These are phyloP conservation scores for Pelodytes ibericus DNA, from an alignment of 2,797 vertebrate genomes.

Conservation along the genomic window DNA sequence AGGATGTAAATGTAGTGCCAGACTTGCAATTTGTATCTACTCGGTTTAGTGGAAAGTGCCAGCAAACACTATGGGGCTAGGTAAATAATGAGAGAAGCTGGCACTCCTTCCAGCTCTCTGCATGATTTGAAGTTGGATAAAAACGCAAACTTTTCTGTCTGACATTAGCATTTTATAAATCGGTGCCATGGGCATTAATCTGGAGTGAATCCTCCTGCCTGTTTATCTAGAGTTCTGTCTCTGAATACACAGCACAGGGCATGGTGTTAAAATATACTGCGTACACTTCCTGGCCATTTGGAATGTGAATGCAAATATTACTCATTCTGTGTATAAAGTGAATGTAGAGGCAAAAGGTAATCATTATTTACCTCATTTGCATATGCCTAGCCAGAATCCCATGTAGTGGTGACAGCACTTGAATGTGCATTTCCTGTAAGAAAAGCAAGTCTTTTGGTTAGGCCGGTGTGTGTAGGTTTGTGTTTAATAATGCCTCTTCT, in stretches of 20 bases:
- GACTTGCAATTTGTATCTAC: constrained; percentile 7
- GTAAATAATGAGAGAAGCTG: constrained; percentile 3
- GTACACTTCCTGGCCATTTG: neutral
- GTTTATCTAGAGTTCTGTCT: neutral
- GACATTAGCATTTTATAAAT: constrained; percentile 24
- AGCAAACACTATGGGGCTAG: neutral
- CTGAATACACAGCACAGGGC: neutral
- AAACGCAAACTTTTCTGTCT: constrained; percentile 7
- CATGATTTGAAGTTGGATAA: constrained; percentile 10
- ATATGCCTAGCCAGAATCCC: too few relatives aligned
- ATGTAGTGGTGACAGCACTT: too few relatives aligned
- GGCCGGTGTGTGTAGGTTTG: too few relatives aligned
- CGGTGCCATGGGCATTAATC: neutral
- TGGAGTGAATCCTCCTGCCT: neutral
- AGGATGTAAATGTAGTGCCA: constrained; percentile 12
- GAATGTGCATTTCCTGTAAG: too few relatives aligned
- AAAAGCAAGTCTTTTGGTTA: too few relatives aligned
- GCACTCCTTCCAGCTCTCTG: constrained; percentile 1
- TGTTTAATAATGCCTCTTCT: too few relatives aligned
- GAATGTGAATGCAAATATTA: neutral
- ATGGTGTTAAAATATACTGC: neutral
- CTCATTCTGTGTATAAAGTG: neutral
- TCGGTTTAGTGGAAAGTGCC: neutral
- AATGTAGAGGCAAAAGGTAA: too few relatives aligned
- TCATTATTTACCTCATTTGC: too few relatives aligned